phyloP scores from a whole-genome alignment of 2,113 vertebrate genomes.

The Otus sunia region DNA sequence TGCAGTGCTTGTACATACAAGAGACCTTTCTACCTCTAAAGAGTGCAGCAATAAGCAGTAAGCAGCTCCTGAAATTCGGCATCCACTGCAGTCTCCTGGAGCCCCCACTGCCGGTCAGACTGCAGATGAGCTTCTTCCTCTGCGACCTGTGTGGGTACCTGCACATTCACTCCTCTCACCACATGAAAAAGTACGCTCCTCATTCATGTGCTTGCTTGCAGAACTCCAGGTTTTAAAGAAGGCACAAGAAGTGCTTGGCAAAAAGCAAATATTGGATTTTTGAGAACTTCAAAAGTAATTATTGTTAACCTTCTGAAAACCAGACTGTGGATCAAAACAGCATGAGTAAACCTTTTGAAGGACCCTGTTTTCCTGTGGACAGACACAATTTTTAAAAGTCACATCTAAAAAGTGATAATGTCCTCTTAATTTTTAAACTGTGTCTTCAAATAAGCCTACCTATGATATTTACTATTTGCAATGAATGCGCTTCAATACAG shows the following conservation, averaged over 20 bases:
- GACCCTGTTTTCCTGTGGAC: not conserved
- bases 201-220: not conserved
- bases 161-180: not conserved
- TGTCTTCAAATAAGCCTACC: not conserved
- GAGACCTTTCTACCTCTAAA: not conserved
- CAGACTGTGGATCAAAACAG: not conserved
- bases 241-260: not conserved
- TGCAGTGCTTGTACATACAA: not conserved
- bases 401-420: not conserved
- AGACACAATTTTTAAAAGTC: not conserved
- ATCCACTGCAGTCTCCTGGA: not conserved
- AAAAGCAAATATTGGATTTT: not conserved
- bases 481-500: not conserved
- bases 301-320: not conserved
- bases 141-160: not conserved
- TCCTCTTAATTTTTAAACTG: not conserved
- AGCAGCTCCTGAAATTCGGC: not conserved
- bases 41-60: not conserved
- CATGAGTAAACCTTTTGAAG: not conserved
- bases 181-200: not conserved
- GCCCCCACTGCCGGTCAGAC: not conserved
- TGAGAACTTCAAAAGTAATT: not conserved
- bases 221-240: not conserved
- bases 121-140: not conserved
- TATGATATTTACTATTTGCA: not conserved